phyloP scores from a whole-genome alignment of 2,113 vertebrate species.

The Spizaetus ornatus region DNA sequence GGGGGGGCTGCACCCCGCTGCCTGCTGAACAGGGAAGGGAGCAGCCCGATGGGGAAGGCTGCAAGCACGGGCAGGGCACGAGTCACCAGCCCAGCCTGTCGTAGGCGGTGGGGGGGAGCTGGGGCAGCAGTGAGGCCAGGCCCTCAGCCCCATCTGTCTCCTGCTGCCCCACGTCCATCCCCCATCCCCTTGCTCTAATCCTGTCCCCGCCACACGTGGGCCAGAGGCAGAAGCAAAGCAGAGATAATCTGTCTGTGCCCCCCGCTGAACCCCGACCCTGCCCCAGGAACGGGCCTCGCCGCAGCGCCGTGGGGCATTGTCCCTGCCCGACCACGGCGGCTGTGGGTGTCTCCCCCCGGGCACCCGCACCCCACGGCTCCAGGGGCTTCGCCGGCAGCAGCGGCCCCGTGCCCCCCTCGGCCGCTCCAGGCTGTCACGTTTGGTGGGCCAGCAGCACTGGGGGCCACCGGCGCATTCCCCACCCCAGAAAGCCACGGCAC shows the following conservation, averaged over 20 bases:
- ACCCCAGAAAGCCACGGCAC: fast-evolving
- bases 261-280: background rate
- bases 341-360: background rate
- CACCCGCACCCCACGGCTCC: fast-evolving
- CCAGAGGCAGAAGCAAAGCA: background rate
- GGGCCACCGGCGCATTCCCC: background rate
- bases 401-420: fast-evolving
- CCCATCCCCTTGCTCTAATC: background rate
- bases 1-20: background rate
- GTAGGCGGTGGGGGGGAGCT: background rate
- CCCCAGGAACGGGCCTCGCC: fast-evolving
- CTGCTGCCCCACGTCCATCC: background rate
- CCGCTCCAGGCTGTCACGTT: fast-evolving
- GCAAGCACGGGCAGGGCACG: background rate
- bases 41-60: background rate
- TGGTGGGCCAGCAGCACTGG: background rate
- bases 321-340: fast-evolving
- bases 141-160: background rate
- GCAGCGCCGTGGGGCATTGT: fast-evolving
- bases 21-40: background rate
- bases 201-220: fast-evolving
- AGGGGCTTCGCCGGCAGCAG: fast-evolving
- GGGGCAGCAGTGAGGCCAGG: background rate
- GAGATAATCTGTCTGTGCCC: background rate
- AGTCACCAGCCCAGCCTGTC: background rate